Percentiles rank a stretch among this genome's conserved stretches.
Evolutionary conservation across 2,797 vertebrate species (phyloP).

Genomic region (Danio albolineatus): DNA sequence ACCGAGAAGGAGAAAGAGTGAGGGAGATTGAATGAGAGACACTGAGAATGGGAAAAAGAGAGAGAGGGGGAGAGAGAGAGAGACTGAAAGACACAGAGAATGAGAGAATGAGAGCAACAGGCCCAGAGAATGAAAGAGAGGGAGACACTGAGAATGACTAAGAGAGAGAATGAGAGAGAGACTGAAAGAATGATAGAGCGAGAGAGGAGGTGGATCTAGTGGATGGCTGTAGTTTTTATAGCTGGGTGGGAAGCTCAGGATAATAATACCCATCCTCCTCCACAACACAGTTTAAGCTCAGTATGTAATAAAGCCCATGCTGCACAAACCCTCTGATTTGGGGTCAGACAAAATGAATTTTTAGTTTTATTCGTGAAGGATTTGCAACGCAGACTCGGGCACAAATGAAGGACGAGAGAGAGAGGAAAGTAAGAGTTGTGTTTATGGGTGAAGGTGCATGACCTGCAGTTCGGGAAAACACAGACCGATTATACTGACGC

Average conservation of each 20-base stretch:
- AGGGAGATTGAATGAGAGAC: slow-evolving; percentile 50
- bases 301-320: slow-evolving; percentile 83
- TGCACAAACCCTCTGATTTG: slow-evolving; percentile 85
- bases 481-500: no score
- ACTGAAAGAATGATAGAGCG: slow-evolving; percentile 60
- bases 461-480: no score
- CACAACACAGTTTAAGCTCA: slow-evolving; percentile 84
- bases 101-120: no score
- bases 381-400: slow-evolving; percentile 77
- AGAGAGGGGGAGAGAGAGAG: slow-evolving; percentile 53
- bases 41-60: slow-evolving; percentile 43
- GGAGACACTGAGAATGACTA: no score
- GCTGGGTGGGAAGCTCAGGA: slow-evolving; percentile 88
- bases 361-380: slow-evolving; percentile 81
- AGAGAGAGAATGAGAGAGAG: no score
- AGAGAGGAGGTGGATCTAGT: slow-evolving; percentile 53
- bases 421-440: slow-evolving; percentile 60
- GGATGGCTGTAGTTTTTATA: slow-evolving; percentile 82
- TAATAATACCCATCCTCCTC: slow-evolving; percentile 91
- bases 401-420: slow-evolving; percentile 65
- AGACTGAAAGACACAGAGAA: background rate
- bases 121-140: no score
- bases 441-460: slow-evolving; percentile 48
- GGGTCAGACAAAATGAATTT: slow-evolving; percentile 88
- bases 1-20: slow-evolving; percentile 64